A percentile compares a stretch with the other conserved stretches of the same genome.
Evolutionary conservation across 2,888 invertebrate species (phyloP).

Genomic region (Plebejus melissa): DNA sequence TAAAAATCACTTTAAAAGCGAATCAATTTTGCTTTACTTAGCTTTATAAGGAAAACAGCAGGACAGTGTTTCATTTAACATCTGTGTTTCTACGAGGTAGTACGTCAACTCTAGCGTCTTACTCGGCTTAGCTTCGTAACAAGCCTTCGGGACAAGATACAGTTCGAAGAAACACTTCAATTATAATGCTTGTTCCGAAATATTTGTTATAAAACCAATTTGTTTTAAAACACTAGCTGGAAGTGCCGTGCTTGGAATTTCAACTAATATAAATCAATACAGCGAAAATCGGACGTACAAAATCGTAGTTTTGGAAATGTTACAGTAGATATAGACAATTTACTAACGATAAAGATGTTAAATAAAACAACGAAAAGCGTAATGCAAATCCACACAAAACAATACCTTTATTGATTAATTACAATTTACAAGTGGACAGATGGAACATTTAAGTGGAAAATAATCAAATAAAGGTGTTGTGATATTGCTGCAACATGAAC

Average conservation of each 20-base stretch:
- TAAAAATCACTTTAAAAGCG: slow-evolving; percentile 23
- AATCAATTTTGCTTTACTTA: slow-evolving; percentile 6
- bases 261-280: background rate
- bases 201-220: background rate
- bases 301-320: background rate
- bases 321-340: background rate
- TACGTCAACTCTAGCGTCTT: background rate
- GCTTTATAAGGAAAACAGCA: slow-evolving; percentile 57
- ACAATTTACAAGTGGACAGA: slow-evolving; percentile 27
- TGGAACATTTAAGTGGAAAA: slow-evolving; percentile 11
- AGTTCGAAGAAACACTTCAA: background rate
- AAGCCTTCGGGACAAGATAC: background rate
- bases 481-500: slow-evolving; percentile 63
- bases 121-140: background rate
- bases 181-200: background rate
- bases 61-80: slow-evolving; percentile 73
- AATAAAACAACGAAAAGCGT: slow-evolving; percentile 25
- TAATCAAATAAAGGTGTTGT: slow-evolving; percentile 50
- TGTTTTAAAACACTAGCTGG: background rate
- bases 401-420: slow-evolving; percentile 28
- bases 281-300: background rate
- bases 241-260: slow-evolving; percentile 1
- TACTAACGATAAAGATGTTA: slow-evolving; percentile 7
- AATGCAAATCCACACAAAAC: slow-evolving; percentile 30
- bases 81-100: slow-evolving; percentile 44